Evolutionary conservation across 2,797 vertebrate species (phyloP).

Genomic region (Anas bahamensis): DNA sequence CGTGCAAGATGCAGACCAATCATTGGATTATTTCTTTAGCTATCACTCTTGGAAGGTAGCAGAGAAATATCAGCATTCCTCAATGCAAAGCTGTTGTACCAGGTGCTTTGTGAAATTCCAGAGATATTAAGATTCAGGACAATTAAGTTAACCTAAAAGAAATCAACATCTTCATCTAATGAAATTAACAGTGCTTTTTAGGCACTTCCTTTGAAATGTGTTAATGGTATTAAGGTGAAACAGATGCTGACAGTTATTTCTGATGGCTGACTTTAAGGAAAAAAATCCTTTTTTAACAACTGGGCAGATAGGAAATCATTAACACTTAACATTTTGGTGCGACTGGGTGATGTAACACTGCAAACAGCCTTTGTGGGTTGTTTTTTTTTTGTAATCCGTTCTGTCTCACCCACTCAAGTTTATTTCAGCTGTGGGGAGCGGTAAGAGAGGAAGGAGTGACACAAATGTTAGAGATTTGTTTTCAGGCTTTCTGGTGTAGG

Average conservation of each 20-base stretch:
- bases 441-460: neutral
- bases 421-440: neutral
- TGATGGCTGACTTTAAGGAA: neutral
- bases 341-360: neutral
- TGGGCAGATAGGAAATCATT: conserved; percentile 30
- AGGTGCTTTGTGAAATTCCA: neutral
- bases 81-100: neutral
- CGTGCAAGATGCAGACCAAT: neutral
- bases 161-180: neutral
- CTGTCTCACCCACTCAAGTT: neutral
- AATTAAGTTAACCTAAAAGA: conserved; percentile 21
- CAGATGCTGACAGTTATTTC: conserved; percentile 42
- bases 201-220: conserved; percentile 2
- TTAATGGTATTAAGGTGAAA: conserved; percentile 6
- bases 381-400: neutral
- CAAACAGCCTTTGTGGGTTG: neutral
- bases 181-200: conserved; percentile 8
- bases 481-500: neutral
- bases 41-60: neutral
- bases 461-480: neutral
- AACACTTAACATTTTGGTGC: neutral
- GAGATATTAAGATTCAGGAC: neutral
- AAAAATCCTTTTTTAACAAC: neutral
- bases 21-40: neutral
- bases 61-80: neutral